Percentiles rank a stretch among this genome's conserved stretches.
phyloP scores from a whole-genome alignment of 2,113 vertebrate genomes.

The Odocoileus virginianus region DNA sequence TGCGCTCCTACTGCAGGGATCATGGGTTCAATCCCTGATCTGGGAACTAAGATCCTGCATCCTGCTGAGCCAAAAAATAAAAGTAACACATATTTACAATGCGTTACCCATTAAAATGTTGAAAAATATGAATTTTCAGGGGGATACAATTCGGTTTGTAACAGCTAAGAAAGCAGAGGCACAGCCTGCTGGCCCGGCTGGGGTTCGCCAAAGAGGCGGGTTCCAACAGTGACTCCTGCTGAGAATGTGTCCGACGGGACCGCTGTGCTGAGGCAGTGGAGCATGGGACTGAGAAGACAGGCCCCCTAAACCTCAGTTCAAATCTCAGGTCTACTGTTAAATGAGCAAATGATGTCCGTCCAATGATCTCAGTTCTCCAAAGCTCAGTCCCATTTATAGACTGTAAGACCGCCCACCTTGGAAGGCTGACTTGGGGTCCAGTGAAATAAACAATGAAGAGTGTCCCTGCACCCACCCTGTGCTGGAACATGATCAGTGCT shows the following conservation, averaged over 20 bases:
- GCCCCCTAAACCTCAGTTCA: accelerated
- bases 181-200: accelerated
- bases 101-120: neutral
- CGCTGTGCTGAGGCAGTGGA: accelerated
- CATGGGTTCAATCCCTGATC: neutral
- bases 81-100: neutral
- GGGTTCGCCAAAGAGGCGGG: no score
- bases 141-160: accelerated
- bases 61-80: neutral
- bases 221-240: neutral
- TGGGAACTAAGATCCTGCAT: neutral
- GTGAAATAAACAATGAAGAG: neutral
- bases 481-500: accelerated
- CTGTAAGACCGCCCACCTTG: accelerated
- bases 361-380: neutral
- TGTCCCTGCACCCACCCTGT: accelerated
- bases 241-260: accelerated
- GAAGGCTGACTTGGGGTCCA: neutral
- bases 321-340: neutral
- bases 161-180: neutral
- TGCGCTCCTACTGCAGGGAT: neutral
- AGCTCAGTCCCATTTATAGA: neutral
- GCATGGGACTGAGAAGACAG: accelerated
- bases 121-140: neutral
- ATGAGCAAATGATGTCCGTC: neutral